A percentile compares a stretch with the other conserved stretches of the same genome.
phyloP scores from a whole-genome alignment of 2,113 vertebrate genomes.

The Oncorhynchus kisutch region DNA sequence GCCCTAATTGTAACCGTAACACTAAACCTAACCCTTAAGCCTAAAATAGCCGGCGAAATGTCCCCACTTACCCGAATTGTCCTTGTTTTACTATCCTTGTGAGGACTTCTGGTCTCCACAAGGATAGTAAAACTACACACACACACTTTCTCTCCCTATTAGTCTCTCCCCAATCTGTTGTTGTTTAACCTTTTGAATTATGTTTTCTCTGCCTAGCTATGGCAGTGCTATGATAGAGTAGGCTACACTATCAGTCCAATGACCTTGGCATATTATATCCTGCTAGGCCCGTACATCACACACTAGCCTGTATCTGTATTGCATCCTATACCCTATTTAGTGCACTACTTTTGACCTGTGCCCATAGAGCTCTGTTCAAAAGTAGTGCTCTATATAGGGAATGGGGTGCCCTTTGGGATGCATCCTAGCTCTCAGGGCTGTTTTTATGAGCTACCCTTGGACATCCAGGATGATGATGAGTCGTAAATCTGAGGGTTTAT shows the following conservation, averaged over 20 bases:
- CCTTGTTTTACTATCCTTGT: no score
- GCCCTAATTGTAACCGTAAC: no score
- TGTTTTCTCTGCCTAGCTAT: neutral
- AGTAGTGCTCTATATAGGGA: no score
- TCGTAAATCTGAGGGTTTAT: conserved; percentile 71
- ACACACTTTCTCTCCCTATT: neutral
- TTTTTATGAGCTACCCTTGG: conserved; percentile 71
- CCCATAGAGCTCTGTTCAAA: no score
- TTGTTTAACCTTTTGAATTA: neutral
- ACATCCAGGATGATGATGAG: conserved; percentile 56
- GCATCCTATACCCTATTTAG: no score
- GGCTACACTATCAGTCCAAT: conserved; percentile 29
- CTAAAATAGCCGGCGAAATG: no score
- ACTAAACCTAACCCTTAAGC: no score
- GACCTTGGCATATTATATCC: conserved; percentile 53
- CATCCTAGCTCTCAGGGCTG: conserved; percentile 25
- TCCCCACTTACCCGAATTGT: no score
- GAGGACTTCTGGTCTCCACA: no score
- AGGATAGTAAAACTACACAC: neutral
- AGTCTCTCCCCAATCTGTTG: neutral
- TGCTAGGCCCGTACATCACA: conserved; percentile 52
- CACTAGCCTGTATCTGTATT: conserved; percentile 45
- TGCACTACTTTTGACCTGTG: no score
- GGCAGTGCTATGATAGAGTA: conserved; percentile 36
- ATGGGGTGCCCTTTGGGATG: no score